Evolutionary conservation across 2,113 vertebrate species (phyloP).

Genomic region (Gadus chalcogrammus): DNA sequence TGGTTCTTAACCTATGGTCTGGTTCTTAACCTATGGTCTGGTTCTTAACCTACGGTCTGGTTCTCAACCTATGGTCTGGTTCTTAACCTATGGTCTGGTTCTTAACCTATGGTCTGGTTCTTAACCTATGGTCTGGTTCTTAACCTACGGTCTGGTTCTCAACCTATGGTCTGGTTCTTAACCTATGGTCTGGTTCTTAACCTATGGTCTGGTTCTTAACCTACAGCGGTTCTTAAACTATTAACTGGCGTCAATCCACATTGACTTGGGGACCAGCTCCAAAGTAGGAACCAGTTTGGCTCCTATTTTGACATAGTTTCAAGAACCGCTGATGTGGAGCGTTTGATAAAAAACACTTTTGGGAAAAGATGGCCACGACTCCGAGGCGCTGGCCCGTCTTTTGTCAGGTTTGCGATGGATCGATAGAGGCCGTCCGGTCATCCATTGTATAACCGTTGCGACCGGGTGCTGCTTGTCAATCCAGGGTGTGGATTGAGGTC

Average conservation of each 20-base stretch:
- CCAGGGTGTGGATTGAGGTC: conserved; percentile 77
- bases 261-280: too few species aligned
- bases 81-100: too few species aligned
- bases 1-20: background rate
- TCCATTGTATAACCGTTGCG: conserved; percentile 69
- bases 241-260: too few species aligned
- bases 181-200: background rate
- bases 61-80: background rate
- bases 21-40: background rate
- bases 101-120: background rate
- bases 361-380: conserved; percentile 56
- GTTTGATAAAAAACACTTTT: background rate
- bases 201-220: too few species aligned
- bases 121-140: too few species aligned
- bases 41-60: too few species aligned
- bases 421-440: conserved; percentile 17
- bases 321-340: conserved; percentile 35
- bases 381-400: conserved; percentile 57
- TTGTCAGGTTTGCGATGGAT: conserved; percentile 75
- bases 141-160: background rate
- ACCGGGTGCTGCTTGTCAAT: conserved; percentile 34
- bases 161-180: too few species aligned
- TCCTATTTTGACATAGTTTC: conserved; percentile 9
- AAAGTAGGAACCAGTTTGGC: too few species aligned
- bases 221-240: background rate